A percentile compares a stretch with the other conserved stretches of the same genome.
Evolutionary conservation across 2,797 vertebrate species (phyloP).

Genomic region (Takifugu rubripes): DNA sequence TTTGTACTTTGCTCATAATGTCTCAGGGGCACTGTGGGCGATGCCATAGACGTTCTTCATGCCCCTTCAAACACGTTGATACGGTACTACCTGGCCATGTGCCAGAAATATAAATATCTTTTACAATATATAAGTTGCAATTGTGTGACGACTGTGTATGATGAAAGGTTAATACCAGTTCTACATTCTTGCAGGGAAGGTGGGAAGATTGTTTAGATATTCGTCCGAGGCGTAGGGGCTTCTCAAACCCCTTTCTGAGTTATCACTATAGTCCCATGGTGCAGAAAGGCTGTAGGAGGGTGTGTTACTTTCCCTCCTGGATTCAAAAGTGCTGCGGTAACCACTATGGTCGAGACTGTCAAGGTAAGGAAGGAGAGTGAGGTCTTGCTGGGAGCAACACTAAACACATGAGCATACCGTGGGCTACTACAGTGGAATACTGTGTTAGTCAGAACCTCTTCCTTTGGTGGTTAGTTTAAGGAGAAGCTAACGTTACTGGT

Average conservation of each 20-base stretch:
- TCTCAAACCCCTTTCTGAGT: no score
- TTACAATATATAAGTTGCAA: no score
- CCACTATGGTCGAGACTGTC: conserved; percentile 86
- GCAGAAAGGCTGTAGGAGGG: conserved; percentile 70
- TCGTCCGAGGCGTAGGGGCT: fast-evolving
- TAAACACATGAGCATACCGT: no score
- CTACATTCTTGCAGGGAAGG: conserved; percentile 40
- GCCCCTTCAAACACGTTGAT: conserved; percentile 66
- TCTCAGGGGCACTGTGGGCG: conserved; percentile 76
- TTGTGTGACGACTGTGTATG: neutral
- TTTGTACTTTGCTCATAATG: conserved; percentile 13
- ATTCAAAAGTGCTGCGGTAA: conserved; percentile 84
- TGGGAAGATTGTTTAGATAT: neutral
- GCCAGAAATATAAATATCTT: neutral
- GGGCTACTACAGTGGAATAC: no score
- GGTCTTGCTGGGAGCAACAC: no score
- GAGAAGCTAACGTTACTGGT: no score
- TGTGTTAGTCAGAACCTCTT: no score
- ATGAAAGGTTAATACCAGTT: neutral
- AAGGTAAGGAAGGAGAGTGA: conserved; percentile 71
- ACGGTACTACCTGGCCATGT: conserved; percentile 59
- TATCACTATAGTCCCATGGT: no score
- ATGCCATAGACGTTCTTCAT: conserved; percentile 68
- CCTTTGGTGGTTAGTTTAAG: no score
- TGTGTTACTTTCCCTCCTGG: conserved; percentile 77